Evolutionary conservation across 1,140 invertebrate genomes (phyloP).

Genomic region (Drosophila truncata): DNA sequence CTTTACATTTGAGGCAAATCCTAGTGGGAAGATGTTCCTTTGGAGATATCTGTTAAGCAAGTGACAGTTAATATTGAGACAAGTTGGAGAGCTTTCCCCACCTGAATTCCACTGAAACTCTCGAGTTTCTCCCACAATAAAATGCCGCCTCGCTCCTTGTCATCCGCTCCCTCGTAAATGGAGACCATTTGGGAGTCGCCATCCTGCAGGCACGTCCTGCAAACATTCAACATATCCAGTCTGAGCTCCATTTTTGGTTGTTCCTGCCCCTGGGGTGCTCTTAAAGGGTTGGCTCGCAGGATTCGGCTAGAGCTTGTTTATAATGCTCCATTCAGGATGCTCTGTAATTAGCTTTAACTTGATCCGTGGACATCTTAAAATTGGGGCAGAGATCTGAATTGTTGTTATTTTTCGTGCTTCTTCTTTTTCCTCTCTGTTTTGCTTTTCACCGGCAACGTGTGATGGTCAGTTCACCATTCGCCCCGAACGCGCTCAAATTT

Average conservation of each 20-base stretch:
- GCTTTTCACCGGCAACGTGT: conserved; percentile 1
- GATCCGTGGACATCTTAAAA: not conserved
- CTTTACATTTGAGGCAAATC: conserved; percentile 73
- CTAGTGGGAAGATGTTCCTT: conserved; percentile 55
- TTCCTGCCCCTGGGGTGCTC: not conserved
- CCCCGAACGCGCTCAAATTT: conserved; percentile 2
- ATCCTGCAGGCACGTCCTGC: conserved; percentile 74
- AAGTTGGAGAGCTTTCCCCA: conserved; percentile 1
- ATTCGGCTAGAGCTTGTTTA: not conserved
- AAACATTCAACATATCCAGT: conserved; percentile 54
- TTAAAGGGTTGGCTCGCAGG: not conserved
- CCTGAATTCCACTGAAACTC: conserved; percentile 70
- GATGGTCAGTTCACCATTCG: conserved; percentile 2
- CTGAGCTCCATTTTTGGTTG: conserved; percentile 18
- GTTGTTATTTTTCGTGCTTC: not conserved
- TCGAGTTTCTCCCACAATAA: conserved; percentile 75
- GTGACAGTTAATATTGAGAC: accelerated
- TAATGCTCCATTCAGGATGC: not conserved
- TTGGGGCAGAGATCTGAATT: not conserved
- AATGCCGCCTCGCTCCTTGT: conserved; percentile 16
- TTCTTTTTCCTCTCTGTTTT: conserved; percentile 6
- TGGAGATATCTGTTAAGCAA: conserved; percentile 46
- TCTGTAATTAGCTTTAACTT: not conserved
- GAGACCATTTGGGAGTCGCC: conserved; percentile 73
- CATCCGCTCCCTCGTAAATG: conserved; percentile 63